Percentiles rank a stretch among this genome's conserved stretches.
Conservation (phyloP, 1,140 invertebrate genomes). For the Aradophagus sp. region DNA sequence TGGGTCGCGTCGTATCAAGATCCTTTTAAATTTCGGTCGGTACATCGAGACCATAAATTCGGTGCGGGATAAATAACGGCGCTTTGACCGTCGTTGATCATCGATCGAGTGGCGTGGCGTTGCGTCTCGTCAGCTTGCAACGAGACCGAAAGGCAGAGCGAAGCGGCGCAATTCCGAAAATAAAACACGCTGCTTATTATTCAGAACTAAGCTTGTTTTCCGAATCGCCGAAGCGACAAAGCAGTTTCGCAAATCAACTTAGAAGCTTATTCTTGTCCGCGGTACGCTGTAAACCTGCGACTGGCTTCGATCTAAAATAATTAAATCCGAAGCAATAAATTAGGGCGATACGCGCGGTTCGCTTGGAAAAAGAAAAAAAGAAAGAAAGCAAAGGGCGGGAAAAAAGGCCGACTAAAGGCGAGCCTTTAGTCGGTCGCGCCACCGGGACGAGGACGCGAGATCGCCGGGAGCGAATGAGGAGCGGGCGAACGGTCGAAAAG, state of each 20-base stretch:
- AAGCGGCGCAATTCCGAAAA: slow-evolving; percentile 34
- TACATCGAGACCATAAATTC: slow-evolving; percentile 22
- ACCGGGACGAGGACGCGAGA: slow-evolving; percentile 37
- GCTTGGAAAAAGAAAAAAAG: slow-evolving; percentile 6
- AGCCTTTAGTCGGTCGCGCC: slow-evolving; percentile 41
- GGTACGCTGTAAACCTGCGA: slow-evolving; percentile 40
- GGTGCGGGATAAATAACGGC: slow-evolving; percentile 35
- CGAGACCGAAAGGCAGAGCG: slow-evolving; percentile 37
- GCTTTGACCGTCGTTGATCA: slow-evolving; percentile 37
- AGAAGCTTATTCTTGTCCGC: slow-evolving; percentile 57
- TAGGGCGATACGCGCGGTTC: slow-evolving; percentile 35
- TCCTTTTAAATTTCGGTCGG: slow-evolving; percentile 22
- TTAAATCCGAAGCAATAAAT: slow-evolving; percentile 58
- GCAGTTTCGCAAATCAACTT: slow-evolving; percentile 58
- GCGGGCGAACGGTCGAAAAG: slow-evolving; percentile 53
- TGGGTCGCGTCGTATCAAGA: slow-evolving; percentile 29
- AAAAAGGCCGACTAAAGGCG: slow-evolving; percentile 34
- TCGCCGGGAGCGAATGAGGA: slow-evolving; percentile 35
- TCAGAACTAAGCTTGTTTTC: slow-evolving; percentile 57
- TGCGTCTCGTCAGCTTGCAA: slow-evolving; percentile 27
- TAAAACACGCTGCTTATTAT: slow-evolving; percentile 54
- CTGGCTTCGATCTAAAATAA: slow-evolving; percentile 56
- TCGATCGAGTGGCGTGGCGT: slow-evolving; percentile 30
- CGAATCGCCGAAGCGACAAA: slow-evolving; percentile 55
- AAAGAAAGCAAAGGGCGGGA: slow-evolving; percentile 5